Evolutionary conservation across 2,888 invertebrate genomes (phyloP), one percentile per base, ranked within the genome.

Genomic region (Acleris laterana): DNA sequence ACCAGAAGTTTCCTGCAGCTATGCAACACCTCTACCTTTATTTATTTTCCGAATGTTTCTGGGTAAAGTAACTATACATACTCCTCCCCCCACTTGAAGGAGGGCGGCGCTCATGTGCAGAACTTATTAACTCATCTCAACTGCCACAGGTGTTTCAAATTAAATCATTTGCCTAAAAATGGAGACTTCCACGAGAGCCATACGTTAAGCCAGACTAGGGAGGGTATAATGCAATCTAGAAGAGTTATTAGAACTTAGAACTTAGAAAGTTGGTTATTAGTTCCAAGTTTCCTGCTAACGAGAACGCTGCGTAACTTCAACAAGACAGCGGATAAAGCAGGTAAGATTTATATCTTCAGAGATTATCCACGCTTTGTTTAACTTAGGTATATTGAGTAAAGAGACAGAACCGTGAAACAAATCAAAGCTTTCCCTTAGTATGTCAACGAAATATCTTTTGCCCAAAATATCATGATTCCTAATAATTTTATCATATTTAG

Each of bases 81-180:
- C 38, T 17, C 61, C 50, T 50, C 6, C 55, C 6, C 55, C 19
- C 19, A n/a, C 42, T 25, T 52, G 22, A 19, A 22, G 17, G 13
- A 48, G 42, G 4, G 11, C 42, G 20, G 56, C 49, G 38, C 19
- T 32, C 75, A 63, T 69, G 72, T 71, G 72, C 72, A 74, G 77
- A n/a, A 49, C 42, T 82, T 80, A 80, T 78, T 80, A 82, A 78
- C 76, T 80, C 76, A 76, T 74, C 73, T 68, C 72, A 71, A 78
- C 59, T 55, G 64, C 81, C 80, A 82, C 84, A 83, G 83, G 83
- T 84, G 84, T 76, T 76, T 69, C 64, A 52, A 63, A 53, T 57
- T 50, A 57, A 46, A 38, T 16, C 25, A 38, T 16, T 64, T 60
- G 20, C 49, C 42, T 53, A 49, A 55, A 56, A 65, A 60, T 17